phyloP scores from a whole-genome alignment of 2,888 invertebrate genomes.

The Stenodera caucasica region DNA sequence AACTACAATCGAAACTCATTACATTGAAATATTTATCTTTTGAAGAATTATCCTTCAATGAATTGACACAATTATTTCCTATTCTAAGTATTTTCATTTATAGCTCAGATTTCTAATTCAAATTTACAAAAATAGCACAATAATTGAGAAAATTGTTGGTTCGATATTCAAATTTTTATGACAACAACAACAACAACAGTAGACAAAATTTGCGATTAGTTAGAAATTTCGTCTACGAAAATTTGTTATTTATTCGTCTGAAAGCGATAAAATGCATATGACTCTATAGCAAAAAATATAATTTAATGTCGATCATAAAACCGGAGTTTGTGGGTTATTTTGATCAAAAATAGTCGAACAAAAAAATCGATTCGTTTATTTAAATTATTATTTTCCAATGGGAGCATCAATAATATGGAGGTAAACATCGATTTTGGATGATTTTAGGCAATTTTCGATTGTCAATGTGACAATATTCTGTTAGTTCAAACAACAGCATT shows the following conservation, averaged over 20 bases:
- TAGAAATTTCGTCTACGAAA: conserved; percentile 27
- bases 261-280: conserved; percentile 32
- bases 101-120: neutral
- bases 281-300: conserved; percentile 25
- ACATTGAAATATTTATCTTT: conserved; percentile 48
- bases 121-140: too few relatives aligned
- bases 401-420: too few relatives aligned
- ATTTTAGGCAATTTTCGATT: neutral
- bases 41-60: conserved; percentile 23
- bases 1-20: conserved; percentile 43
- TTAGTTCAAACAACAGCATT: neutral
- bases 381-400: too few relatives aligned
- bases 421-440: neutral
- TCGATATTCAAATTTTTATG: too few relatives aligned
- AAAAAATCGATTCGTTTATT: too few relatives aligned
- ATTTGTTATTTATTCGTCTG: conserved; percentile 25
- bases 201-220: conserved; percentile 25
- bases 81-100: neutral
- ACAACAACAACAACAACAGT: conserved; percentile 3
- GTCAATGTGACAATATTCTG: neutral
- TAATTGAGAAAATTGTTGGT: too few relatives aligned
- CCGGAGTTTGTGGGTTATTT: too few relatives aligned
- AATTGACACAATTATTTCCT: conserved; percentile 10
- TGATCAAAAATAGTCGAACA: too few relatives aligned
- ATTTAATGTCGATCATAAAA: conserved; percentile 10